Evolutionary conservation across 1,140 invertebrate genomes (phyloP).

Genomic region (Portunus trituberculatus): DNA sequence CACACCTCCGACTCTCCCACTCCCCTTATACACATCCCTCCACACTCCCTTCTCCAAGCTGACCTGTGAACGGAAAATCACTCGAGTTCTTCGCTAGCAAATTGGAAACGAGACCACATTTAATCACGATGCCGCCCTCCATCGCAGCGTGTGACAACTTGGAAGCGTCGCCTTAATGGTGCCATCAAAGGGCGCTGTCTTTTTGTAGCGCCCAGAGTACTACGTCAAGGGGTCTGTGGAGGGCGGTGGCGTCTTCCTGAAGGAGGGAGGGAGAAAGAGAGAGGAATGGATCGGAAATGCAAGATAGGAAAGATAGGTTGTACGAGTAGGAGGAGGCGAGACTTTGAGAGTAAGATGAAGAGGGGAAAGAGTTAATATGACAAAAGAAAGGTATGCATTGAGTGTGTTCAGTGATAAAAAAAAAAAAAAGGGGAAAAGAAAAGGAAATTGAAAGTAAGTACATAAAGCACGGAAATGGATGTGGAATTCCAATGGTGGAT

Average conservation of each 20-base stretch:
- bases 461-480: no score
- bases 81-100: background rate
- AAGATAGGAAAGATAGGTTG: no score
- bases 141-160: background rate
- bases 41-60: background rate
- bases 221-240: background rate
- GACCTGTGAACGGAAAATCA: background rate
- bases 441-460: background rate
- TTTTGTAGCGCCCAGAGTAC: background rate
- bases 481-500: no score
- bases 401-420: no score
- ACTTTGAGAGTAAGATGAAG: background rate
- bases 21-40: background rate
- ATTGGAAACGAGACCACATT: slow-evolving; percentile 14
- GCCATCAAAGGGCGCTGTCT: background rate
- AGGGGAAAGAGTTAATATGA: no score
- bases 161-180: slow-evolving; percentile 4
- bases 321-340: no score
- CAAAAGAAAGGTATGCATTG: no score
- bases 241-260: background rate
- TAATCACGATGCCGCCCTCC: background rate
- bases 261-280: background rate
- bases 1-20: background rate
- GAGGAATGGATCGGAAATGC: no score
- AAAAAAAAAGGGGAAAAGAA: background rate